These are phyloP conservation scores for Synchiropus splendidus DNA, from an alignment of 2,113 vertebrate species.

Conservation along the genomic window DNA sequence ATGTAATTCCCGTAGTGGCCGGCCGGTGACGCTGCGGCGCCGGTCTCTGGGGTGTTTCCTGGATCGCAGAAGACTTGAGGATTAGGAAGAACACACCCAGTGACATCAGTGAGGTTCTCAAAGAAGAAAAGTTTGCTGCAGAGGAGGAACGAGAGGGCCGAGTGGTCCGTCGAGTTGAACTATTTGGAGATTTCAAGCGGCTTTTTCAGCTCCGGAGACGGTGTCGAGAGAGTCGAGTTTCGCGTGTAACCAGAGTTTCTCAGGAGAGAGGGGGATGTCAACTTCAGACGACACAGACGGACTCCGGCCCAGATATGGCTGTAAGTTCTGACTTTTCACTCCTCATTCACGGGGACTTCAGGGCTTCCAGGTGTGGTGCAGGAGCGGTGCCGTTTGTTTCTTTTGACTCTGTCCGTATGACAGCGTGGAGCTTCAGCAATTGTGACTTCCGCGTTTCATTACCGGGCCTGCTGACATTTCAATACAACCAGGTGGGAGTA, in stretches of 20 bases:
- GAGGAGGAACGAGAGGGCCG: constrained; percentile 44
- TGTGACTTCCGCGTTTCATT: constrained; percentile 58
- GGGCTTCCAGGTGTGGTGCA: too few species aligned
- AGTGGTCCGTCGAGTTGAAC: constrained; percentile 30
- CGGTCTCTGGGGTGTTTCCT: constrained; percentile 46
- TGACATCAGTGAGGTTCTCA: constrained; percentile 64
- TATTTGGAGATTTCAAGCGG: background rate
- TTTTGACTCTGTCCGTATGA: constrained; percentile 5
- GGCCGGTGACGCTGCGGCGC: constrained; percentile 44
- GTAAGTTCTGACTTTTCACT: constrained; percentile 46
- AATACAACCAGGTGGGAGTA: too few species aligned
- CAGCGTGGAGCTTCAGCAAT: constrained; percentile 28
- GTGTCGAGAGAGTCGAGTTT: constrained; percentile 2
- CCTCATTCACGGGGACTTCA: too few species aligned
- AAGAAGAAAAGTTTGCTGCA: constrained; percentile 40
- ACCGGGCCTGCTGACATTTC: too few species aligned
- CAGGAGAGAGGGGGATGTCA: constrained; percentile 56
- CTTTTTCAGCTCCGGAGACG: constrained; percentile 1
- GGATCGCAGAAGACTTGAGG: constrained; percentile 57
- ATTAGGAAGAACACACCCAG: constrained; percentile 69
- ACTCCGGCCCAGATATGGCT: constrained; percentile 67
- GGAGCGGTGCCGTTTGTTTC: too few species aligned
- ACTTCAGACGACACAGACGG: constrained; percentile 70
- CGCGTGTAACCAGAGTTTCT: constrained; percentile 22
- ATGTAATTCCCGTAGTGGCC: constrained; percentile 2